These are phyloP conservation scores for Colossoma macropomum DNA, from an alignment of 2,113 vertebrate genomes.

Conservation along the genomic window DNA sequence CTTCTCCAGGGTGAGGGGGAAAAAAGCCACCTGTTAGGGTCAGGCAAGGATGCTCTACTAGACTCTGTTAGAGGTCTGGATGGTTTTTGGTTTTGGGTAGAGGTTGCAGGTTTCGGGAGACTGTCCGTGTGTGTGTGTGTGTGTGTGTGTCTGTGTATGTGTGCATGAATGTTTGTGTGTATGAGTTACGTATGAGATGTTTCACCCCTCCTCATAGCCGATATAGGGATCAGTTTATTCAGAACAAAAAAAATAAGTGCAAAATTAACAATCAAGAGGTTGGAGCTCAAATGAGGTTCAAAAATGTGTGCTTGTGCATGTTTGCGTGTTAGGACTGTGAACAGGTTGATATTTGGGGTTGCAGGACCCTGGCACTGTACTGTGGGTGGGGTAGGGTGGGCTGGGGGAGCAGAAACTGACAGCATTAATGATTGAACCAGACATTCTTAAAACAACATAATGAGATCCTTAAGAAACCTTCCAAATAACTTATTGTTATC, in stretches of 20 bases:
- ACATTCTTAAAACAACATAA: conserved; percentile 47
- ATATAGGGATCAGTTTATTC: conserved; percentile 28
- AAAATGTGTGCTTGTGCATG: conserved; percentile 52
- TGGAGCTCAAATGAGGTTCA: conserved; percentile 6
- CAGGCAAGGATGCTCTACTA: conserved; percentile 24
- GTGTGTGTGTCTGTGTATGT: conserved; percentile 60
- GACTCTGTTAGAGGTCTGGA: conserved; percentile 18
- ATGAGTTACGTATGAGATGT: conserved; percentile 36
- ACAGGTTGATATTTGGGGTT: conserved; percentile 39
- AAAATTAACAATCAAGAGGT: conserved; percentile 17
- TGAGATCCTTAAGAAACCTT: conserved; percentile 29
- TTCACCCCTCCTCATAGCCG: conserved; percentile 1
- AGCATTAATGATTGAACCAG: conserved; percentile 33
- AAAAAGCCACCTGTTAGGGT: conserved; percentile 25
- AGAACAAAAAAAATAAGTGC: background rate
- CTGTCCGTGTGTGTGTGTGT: conserved; percentile 42
- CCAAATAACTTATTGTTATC: conserved; percentile 31
- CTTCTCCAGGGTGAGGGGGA: conserved; percentile 55
- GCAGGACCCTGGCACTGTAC: conserved; percentile 74
- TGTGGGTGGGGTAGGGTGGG: conserved; percentile 52
- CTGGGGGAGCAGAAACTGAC: conserved; percentile 43
- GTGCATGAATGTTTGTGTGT: conserved; percentile 64
- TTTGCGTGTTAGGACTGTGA: conserved; percentile 55
- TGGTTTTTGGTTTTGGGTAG: conserved; percentile 38
- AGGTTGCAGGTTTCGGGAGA: background rate